These are phyloP conservation scores for Habropoda laboriosa DNA, from an alignment of 1,140 invertebrate species.

Conservation along the genomic window DNA sequence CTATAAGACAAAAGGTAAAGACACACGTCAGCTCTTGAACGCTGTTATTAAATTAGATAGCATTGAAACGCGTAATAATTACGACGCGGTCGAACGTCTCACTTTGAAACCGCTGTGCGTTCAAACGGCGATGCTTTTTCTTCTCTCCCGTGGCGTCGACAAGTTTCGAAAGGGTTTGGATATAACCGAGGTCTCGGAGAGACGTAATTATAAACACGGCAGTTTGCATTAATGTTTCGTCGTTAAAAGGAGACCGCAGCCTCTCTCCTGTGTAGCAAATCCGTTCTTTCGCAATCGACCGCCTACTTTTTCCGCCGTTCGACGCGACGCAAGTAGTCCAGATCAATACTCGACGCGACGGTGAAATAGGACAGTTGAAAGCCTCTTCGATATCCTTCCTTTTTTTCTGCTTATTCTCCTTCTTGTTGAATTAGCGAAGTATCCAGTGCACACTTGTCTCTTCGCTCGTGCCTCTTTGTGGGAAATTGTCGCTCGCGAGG, in stretches of 20 bases:
- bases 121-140: background rate
- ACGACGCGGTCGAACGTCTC: background rate
- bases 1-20: background rate
- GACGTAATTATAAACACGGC: constrained; percentile 6
- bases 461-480: too few species aligned
- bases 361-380: background rate
- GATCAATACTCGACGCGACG: constrained; percentile 13
- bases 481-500: too few species aligned
- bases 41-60: constrained; percentile 15
- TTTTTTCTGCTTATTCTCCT: too few species aligned
- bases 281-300: constrained; percentile 11
- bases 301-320: constrained; percentile 15
- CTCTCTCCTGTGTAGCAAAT: constrained; percentile 20
- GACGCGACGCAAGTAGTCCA: background rate
- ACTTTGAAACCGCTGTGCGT: background rate
- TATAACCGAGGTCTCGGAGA: background rate
- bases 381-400: background rate
- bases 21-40: too few species aligned
- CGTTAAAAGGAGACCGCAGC: constrained; percentile 21
- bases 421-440: too few species aligned
- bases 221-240: constrained; percentile 36
- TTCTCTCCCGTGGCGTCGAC: background rate
- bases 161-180: constrained; percentile 26
- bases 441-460: too few species aligned
- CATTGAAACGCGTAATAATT: constrained; percentile 14